phyloP scores from a whole-genome alignment of 2,113 vertebrate genomes.

The Sylvietta virens region DNA sequence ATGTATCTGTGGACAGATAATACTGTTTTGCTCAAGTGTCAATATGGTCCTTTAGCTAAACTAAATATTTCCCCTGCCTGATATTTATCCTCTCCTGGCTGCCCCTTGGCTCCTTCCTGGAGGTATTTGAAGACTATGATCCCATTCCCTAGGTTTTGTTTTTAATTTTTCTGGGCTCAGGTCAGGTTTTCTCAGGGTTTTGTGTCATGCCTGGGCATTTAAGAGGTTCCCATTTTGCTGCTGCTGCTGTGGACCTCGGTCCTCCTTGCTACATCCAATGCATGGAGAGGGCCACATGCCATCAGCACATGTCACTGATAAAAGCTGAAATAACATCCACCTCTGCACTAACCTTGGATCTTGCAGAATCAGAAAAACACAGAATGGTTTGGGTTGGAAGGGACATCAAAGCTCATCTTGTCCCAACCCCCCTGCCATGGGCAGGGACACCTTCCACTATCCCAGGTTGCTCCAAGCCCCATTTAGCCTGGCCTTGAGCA shows the following conservation, averaged over 20 bases:
- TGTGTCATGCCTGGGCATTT: background rate
- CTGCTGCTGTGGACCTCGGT: background rate
- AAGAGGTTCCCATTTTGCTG: background rate
- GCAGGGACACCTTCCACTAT: background rate
- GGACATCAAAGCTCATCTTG: background rate
- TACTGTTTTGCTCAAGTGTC: background rate
- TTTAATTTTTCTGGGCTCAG: background rate
- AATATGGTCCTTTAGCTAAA: background rate
- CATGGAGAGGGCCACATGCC: background rate
- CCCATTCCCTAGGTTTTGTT: background rate
- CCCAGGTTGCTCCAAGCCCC: background rate
- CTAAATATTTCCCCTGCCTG: background rate
- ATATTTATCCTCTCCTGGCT: background rate
- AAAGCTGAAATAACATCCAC: background rate
- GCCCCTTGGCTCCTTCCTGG: background rate
- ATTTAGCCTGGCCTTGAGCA: background rate
- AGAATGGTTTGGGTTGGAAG: background rate
- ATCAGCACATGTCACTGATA: background rate
- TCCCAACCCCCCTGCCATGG: background rate
- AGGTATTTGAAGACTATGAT: background rate
- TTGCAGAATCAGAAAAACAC: background rate
- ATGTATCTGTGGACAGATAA: background rate
- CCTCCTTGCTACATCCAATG: accelerated
- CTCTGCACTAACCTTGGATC: background rate
- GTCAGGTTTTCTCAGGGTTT: background rate